Conservation (phyloP, 2,113 vertebrate genomes). For the Porphyrio hochstetteri region DNA sequence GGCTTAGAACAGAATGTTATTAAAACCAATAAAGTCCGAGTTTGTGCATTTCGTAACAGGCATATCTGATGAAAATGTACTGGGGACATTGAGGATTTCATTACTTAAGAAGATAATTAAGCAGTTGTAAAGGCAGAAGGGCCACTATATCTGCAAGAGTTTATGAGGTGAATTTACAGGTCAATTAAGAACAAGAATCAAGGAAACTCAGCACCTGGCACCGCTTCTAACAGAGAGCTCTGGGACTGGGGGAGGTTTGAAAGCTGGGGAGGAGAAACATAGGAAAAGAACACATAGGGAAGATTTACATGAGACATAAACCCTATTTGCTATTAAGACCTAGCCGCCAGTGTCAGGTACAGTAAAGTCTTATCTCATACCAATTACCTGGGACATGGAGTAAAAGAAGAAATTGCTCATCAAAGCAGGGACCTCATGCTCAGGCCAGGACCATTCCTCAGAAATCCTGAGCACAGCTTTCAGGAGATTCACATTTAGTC, state of each 20-base stretch:
- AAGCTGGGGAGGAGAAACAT: background rate
- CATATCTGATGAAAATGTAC: background rate
- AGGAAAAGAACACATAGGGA: background rate
- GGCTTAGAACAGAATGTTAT: background rate
- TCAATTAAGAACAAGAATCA: background rate
- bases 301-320: background rate
- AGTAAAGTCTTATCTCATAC: background rate
- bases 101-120: slow-evolving; percentile 28
- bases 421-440: background rate
- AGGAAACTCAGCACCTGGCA: background rate
- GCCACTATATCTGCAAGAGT: background rate
- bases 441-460: background rate
- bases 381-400: background rate
- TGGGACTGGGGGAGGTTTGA: background rate
- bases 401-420: background rate
- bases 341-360: background rate
- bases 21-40: background rate
- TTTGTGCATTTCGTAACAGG: background rate
- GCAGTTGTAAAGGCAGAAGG: background rate
- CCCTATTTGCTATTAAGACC: background rate
- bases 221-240: background rate
- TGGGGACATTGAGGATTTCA: background rate
- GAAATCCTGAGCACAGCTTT: background rate
- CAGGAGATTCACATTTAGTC: background rate
- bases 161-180: background rate